phyloP scores from a whole-genome alignment of 2,113 vertebrate species.

The Taxidea taxus region DNA sequence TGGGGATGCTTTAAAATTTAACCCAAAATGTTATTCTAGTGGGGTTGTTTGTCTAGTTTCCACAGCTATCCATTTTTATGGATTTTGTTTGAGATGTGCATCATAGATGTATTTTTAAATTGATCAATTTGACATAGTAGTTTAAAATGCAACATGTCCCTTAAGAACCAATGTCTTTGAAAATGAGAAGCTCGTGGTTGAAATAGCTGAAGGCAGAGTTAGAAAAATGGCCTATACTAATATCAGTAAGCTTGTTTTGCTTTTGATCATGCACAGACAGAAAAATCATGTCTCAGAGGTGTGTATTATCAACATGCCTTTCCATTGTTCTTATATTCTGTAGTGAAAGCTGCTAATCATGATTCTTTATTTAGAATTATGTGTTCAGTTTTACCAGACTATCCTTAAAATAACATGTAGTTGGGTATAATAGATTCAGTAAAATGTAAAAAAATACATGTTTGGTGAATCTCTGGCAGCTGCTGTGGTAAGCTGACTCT shows the following conservation, averaged over 20 bases:
- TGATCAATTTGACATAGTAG: slow-evolving; percentile 65
- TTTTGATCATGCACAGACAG: slow-evolving; percentile 63
- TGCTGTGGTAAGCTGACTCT: not conserved
- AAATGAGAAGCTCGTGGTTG: slow-evolving; percentile 53
- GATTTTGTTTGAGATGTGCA: slow-evolving; percentile 49
- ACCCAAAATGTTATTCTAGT: slow-evolving; percentile 22
- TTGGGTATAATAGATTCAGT: not conserved
- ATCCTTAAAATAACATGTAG: slow-evolving; percentile 43
- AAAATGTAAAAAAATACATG: not conserved
- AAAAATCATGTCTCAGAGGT: slow-evolving; percentile 66
- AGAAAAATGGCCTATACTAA: slow-evolving; percentile 65
- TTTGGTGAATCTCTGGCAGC: not conserved
- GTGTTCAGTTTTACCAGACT: not conserved
- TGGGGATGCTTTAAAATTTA: slow-evolving; percentile 36
- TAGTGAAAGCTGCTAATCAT: slow-evolving; percentile 23
- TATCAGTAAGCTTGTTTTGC: slow-evolving; percentile 63
- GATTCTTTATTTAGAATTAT: slow-evolving; percentile 48
- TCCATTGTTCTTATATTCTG: slow-evolving; percentile 50
- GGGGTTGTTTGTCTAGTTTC: slow-evolving; percentile 42
- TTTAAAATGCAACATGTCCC: slow-evolving; percentile 73
- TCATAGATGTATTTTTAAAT: slow-evolving; percentile 62
- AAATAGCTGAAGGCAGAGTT: slow-evolving; percentile 69
- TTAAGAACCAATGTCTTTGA: slow-evolving; percentile 66
- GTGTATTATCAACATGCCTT: not conserved
- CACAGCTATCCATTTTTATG: not conserved